Evolutionary conservation across 2,113 vertebrate genomes (phyloP).

Genomic region (Myiagra hebetior): DNA sequence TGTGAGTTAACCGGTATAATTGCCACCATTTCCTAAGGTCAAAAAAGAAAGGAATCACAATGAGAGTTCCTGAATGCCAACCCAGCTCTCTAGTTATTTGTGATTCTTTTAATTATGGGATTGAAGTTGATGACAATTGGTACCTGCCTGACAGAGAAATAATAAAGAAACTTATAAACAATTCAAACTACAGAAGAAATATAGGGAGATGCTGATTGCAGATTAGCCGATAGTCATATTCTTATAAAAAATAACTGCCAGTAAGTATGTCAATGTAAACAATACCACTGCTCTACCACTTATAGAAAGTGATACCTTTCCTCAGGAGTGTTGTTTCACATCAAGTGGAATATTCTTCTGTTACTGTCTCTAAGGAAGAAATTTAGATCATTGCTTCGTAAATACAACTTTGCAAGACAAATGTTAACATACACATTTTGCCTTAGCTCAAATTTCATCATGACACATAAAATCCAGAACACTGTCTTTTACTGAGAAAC

Average conservation of each 20-base stretch:
- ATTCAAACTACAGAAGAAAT: background rate
- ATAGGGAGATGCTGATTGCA: background rate
- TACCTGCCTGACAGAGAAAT: background rate
- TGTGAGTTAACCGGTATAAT: background rate
- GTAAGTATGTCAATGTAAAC: background rate
- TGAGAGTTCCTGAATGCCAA: background rate
- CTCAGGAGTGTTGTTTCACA: background rate
- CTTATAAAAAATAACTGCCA: background rate
- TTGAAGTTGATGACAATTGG: background rate
- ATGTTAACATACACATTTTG: background rate
- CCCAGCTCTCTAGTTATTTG: background rate
- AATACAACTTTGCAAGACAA: background rate
- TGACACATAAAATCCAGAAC: rapidly evolving
- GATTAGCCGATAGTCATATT: background rate
- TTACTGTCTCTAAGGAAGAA: background rate
- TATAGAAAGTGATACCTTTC: background rate
- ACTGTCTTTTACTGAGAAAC: background rate
- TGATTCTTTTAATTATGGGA: background rate
- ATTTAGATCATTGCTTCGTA: background rate
- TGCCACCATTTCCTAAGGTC: background rate
- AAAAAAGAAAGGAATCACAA: background rate
- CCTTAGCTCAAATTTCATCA: background rate
- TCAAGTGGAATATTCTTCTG: background rate
- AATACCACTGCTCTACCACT: background rate
- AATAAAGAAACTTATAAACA: background rate